phyloP scores from a whole-genome alignment of 2,888 invertebrate species.

The Schizotus pectinicornis region DNA sequence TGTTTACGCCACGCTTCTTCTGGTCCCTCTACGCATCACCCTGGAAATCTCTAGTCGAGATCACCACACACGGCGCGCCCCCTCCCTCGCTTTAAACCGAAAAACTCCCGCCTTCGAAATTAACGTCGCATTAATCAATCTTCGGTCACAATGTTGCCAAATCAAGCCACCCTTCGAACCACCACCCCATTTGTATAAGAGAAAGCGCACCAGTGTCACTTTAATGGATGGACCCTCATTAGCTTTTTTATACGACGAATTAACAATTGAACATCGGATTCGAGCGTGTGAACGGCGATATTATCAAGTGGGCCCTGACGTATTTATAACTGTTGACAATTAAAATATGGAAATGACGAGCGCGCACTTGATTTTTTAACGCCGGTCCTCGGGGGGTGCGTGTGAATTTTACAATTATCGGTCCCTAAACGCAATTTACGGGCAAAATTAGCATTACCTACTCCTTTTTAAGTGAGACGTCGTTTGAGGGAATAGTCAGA shows the following conservation, averaged over 20 bases:
- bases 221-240: constrained; percentile 56
- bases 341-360: constrained; percentile 52
- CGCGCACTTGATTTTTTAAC: constrained; percentile 34
- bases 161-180: constrained; percentile 45
- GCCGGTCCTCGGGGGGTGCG: background rate
- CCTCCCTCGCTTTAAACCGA: constrained; percentile 30
- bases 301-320: constrained; percentile 50
- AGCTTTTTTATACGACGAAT: constrained; percentile 50
- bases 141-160: constrained; percentile 53
- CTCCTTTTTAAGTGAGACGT: background rate
- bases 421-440: background rate
- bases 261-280: constrained; percentile 52
- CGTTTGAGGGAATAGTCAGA: too few relatives aligned
- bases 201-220: constrained; percentile 54
- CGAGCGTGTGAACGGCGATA: constrained; percentile 55
- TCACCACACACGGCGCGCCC: constrained; percentile 31
- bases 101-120: constrained; percentile 52
- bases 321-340: constrained; percentile 55
- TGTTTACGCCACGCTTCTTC: constrained; percentile 45
- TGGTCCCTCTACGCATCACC: constrained; percentile 40
- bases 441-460: background rate
- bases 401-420: background rate
- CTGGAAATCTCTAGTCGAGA: constrained; percentile 13
- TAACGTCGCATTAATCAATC: constrained; percentile 57
- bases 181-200: constrained; percentile 50